Percentiles rank a stretch among this genome's conserved stretches.
phyloP scores from a whole-genome alignment of 2,113 vertebrate genomes.

The Myotis brandtii region DNA sequence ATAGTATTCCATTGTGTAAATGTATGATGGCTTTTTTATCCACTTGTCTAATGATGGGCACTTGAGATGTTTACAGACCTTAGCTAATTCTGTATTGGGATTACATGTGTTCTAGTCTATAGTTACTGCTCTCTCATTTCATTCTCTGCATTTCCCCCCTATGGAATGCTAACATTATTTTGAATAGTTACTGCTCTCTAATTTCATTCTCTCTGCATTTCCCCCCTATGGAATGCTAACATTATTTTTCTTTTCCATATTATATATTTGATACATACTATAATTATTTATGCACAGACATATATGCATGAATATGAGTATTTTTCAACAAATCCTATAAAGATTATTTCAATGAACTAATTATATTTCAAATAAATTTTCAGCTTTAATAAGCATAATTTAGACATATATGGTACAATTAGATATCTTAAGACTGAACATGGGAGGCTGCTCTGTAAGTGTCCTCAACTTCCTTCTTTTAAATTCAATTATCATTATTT shows the following conservation, averaged over 20 bases:
- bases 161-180: neutral
- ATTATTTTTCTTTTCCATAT: neutral
- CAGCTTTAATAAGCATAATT: neutral
- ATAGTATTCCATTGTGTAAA: neutral
- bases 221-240: neutral
- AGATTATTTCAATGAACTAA: neutral
- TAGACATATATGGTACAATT: neutral
- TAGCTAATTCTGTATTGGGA: neutral
- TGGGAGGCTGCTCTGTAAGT: neutral
- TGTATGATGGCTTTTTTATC: neutral
- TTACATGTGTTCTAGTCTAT: neutral
- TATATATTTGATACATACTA: neutral
- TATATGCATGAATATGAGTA: neutral
- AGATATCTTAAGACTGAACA: neutral
- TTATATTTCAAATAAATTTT: neutral
- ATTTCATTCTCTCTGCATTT: constrained; percentile 28
- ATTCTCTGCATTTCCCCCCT: neutral
- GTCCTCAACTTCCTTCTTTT: neutral
- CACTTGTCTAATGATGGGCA: neutral
- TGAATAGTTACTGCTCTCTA: neutral
- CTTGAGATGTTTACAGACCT: neutral
- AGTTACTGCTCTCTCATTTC: neutral
- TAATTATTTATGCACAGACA: neutral
- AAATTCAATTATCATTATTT: neutral
- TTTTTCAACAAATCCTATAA: neutral